Base-by-base conservation (phyloP, 2,888 invertebrate genomes). In the Ashinkailepas kermadecensis region DNA sequence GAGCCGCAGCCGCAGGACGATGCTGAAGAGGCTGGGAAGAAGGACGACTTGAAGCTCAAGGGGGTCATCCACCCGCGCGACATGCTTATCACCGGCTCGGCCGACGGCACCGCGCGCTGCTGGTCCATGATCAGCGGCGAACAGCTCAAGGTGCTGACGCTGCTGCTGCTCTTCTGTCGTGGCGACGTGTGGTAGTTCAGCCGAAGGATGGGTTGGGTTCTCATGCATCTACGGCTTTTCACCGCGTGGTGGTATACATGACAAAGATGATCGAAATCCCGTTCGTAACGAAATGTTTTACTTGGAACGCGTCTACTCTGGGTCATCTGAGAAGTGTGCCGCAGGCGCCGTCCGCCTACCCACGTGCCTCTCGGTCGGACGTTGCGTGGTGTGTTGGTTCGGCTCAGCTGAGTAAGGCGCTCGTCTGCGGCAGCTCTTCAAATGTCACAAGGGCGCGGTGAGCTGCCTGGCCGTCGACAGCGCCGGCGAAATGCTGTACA, bases 111-210 rank as follows among this genome's bases (percentile, higher is more conserved):
- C 12, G 86, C 89, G 59, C 85, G 87, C 15, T 87, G 87, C 11
- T 89, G 89, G 89, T 87, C 88, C 13, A 86, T 88, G 7, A 88
- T 88, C 83, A 88, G 88, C 82, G 89, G 88, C 2, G 87, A 88
- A 81, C 85, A 85, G 56, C 83, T 85, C 25, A 85, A 85, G 80
- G 85, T 85, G 81, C 78, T 21, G n/a, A 21, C 57, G 12, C 15
- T 7, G 15, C 59, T 15, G 15, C 59, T 59, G 15, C 15, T 59
- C 15, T 13, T 15, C 11, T 59, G 59, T 59, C 59, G 59, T 59
- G 15, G 15, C 11, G 12, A 11, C 15, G 59, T 13, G 15, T 59
- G 23, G 18, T 80, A 9, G 64, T 59, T 7, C 11, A 59, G 59
- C 59, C 7, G 39, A 39, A 39, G 39, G 39, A 59, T 15, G 59